Evolutionary conservation across 2,797 vertebrate species (phyloP), one percentile per base, ranked within the genome.

Genomic region (Gobionotothen gibberifrons): DNA sequence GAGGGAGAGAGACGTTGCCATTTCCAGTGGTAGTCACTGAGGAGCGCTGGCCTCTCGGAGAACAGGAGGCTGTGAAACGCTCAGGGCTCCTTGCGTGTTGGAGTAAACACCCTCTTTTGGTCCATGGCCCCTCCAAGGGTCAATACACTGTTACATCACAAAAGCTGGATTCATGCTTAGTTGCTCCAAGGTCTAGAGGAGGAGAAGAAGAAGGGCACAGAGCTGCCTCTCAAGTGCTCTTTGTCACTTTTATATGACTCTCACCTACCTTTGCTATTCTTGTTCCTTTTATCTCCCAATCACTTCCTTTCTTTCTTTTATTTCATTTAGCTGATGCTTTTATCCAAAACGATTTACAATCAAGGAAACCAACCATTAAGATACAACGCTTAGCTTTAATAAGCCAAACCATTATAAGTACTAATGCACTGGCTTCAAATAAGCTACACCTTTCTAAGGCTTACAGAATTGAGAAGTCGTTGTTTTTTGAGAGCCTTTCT

Each of bases 81-180:
- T 90, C 47, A 3, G 77, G 81, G 87, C 84, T 82, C 71, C 84
- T 86, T 83, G 83, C 85, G 63, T 87, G 78, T 93, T 87, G 70
- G n/a, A 90, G 90, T 91, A 91, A 93, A 92, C 87, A 88, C 88
- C 87, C 87, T 85, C 82, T 85, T 85, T 82, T 63, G 81, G 91
- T 89, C 76, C 29, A 64, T 62, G 84, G 85, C 90, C 82, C 86
- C 89, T 88, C 85, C 82, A 86, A 91, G 87, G 89, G 92, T 93
- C 91, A 93, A 90, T 79, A 90, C 75, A 56, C 72, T 84, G 86
- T 92, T 93, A 90, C 87, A 90, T 93, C 90, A 93, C 92, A 94
- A 92, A 93, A 87, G 89, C 74, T 73, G 79, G 80, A 93, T 93
- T 94, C 87, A 93, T 91, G 74, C 69, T 83, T 56, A 77, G 77